These are phyloP conservation scores for Coccyzus lansbergi DNA, from an alignment of 2,797 vertebrate genomes.

Conservation along the genomic window DNA sequence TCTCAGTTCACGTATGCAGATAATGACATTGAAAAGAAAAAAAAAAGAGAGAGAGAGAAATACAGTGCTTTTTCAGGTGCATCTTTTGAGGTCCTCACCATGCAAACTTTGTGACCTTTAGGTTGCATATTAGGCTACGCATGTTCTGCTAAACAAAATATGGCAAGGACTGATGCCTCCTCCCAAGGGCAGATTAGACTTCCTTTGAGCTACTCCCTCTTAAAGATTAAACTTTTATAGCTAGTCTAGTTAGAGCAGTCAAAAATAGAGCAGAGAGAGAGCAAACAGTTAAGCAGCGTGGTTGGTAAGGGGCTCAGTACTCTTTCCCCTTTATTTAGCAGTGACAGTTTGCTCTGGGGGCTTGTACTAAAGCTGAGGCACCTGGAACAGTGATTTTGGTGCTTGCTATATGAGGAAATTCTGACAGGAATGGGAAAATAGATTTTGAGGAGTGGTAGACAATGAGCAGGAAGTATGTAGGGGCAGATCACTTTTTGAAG, in stretches of 20 bases:
- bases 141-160: background rate
- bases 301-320: background rate
- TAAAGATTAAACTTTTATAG: background rate
- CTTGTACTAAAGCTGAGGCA: background rate
- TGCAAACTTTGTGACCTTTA: background rate
- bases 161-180: background rate
- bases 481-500: background rate
- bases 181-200: background rate
- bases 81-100: background rate
- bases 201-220: background rate
- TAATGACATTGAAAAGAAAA: background rate
- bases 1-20: background rate
- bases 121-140: background rate
- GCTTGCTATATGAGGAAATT: background rate
- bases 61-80: background rate
- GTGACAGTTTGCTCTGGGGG: background rate
- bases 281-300: background rate
- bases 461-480: background rate
- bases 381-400: background rate
- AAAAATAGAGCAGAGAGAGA: background rate
- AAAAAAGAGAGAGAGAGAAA: background rate
- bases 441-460: background rate
- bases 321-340: background rate
- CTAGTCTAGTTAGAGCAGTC: background rate
- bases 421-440: background rate